A percentile compares a stretch with the other conserved stretches of the same genome.
phyloP scores from a whole-genome alignment of 2,797 vertebrate genomes.

The Halcyon leucocephala region DNA sequence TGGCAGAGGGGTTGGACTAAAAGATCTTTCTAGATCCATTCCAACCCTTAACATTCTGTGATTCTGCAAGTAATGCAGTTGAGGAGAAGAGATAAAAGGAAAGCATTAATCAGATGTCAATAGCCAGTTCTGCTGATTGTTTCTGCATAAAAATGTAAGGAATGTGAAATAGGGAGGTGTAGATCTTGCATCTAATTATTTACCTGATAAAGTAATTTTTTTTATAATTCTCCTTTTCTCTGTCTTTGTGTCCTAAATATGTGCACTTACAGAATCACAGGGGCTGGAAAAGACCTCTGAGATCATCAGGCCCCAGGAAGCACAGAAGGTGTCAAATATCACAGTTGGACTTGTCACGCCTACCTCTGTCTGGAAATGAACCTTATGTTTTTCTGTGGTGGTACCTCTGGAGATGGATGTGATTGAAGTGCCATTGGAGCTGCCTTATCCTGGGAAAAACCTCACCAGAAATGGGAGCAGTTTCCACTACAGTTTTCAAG shows the following conservation, averaged over 20 bases:
- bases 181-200: not conserved
- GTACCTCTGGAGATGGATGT: not conserved
- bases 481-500: not conserved
- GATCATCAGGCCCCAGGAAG: not conserved
- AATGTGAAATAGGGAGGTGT: not conserved
- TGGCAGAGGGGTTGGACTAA: no score
- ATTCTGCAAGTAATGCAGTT: no score
- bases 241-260: no score
- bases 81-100: not conserved
- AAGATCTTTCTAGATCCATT: no score
- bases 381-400: not conserved
- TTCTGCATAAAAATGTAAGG: not conserved
- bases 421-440: not conserved
- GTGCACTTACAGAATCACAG: no score
- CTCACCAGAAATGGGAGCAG: not conserved
- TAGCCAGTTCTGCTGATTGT: not conserved
- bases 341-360: not conserved
- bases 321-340: not conserved
- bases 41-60: no score
- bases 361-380: not conserved
- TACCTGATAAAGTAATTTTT: not conserved
- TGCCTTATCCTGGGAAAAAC: not conserved
- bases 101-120: not conserved
- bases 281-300: no score
- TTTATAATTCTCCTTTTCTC: no score